These are phyloP conservation scores for Labrus mixtus DNA, from an alignment of 2,113 vertebrate genomes.

Conservation along the genomic window DNA sequence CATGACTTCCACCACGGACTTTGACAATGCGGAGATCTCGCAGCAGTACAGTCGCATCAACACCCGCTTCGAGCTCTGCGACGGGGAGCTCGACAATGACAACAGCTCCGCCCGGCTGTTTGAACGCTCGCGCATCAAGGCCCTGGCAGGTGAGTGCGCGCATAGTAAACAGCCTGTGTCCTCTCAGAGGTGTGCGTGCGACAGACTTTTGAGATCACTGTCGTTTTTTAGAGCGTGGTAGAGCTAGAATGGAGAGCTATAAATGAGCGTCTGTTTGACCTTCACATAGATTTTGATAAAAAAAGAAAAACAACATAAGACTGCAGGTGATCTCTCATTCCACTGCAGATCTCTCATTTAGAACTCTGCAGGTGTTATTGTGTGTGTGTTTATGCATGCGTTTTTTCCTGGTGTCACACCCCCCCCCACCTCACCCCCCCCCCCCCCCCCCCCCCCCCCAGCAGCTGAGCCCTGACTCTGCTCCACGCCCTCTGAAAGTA, in stretches of 20 bases:
- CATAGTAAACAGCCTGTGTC: constrained; percentile 44
- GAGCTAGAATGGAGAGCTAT: constrained; percentile 34
- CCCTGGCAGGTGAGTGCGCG: constrained; percentile 91
- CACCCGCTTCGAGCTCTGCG: constrained; percentile 89
- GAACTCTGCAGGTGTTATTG: constrained; percentile 21
- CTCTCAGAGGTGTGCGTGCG: constrained; percentile 14
- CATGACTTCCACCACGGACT: constrained; percentile 94
- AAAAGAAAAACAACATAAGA: background rate
- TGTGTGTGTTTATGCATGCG: constrained; percentile 32
- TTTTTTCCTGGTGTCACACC: constrained; percentile 29
- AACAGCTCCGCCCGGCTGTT: constrained; percentile 95
- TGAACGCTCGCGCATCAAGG: constrained; percentile 98
- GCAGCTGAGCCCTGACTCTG: constrained; percentile 68
- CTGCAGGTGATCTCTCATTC: constrained; percentile 14
- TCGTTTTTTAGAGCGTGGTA: constrained; percentile 32
- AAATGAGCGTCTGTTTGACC: constrained; percentile 34
- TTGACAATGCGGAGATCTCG: constrained; percentile 94
- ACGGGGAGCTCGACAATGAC: constrained; percentile 97
- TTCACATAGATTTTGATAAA: constrained; percentile 1
- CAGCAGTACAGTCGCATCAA: constrained; percentile 94
- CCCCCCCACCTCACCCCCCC: background rate
- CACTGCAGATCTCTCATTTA: constrained; percentile 1
- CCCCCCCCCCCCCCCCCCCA: background rate
- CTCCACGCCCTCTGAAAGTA: constrained; percentile 54
- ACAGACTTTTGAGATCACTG: constrained; percentile 46